Evolutionary conservation across 2,797 vertebrate genomes (phyloP).

Genomic region (Enteromius unitaeniatus): DNA sequence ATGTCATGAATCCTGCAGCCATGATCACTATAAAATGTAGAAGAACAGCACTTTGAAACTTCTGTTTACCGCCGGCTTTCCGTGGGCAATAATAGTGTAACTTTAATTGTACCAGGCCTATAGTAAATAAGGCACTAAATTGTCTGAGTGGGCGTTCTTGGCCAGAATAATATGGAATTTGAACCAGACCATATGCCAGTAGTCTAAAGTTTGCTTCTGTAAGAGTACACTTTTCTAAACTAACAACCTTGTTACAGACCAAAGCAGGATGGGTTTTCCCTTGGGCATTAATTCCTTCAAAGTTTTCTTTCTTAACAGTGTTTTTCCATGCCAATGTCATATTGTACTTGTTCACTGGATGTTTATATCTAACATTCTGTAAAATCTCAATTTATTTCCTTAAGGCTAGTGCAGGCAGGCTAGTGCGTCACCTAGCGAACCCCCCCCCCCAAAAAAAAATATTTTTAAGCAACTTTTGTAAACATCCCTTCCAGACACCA

Average conservation of each 20-base stretch:
- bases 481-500: too few species aligned
- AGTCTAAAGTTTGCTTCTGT: constrained; percentile 4
- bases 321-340: background rate
- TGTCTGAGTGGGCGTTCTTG: constrained; percentile 8
- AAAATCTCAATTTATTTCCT: background rate
- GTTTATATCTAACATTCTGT: background rate
- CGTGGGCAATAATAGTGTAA: background rate
- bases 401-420: background rate
- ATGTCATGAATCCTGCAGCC: background rate
- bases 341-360: too few species aligned
- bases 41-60: background rate
- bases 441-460: too few species aligned
- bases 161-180: background rate
- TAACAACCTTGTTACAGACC: background rate
- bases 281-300: constrained; percentile 1
- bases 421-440: background rate
- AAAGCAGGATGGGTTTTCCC: background rate
- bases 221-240: background rate
- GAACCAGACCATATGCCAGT: background rate
- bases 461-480: too few species aligned
- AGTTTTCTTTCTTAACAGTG: background rate
- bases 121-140: constrained; percentile 1
- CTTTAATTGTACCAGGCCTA: background rate
- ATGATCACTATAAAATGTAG: background rate
- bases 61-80: background rate